Percentiles rank a stretch among this genome's conserved stretches.
phyloP scores from a whole-genome alignment of 2,797 vertebrate genomes.

The Sebastes cheni region DNA sequence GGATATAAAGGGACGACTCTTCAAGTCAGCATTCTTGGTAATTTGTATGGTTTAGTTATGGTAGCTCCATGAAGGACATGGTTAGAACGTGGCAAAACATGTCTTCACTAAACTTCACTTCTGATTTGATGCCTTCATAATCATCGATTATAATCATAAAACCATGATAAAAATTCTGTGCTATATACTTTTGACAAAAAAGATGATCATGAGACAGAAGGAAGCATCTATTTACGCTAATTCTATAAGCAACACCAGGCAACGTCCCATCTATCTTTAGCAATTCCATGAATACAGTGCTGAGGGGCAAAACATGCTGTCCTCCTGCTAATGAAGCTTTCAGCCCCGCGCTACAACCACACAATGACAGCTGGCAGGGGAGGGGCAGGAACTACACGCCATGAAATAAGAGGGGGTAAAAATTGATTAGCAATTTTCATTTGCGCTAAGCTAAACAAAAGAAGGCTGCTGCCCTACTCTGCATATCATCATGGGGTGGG shows the following conservation, averaged over 20 bases:
- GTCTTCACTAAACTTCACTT: background rate
- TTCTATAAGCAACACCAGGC: conserved; percentile 57
- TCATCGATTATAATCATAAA: background rate
- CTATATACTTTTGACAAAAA: conserved; percentile 3
- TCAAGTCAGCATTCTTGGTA: background rate
- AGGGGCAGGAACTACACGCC: conserved; percentile 91
- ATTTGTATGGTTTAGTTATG: background rate
- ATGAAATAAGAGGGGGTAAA: conserved; percentile 94
- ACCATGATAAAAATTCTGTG: background rate
- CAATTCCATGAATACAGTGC: conserved; percentile 83
- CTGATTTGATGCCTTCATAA: background rate
- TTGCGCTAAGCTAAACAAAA: conserved; percentile 90
- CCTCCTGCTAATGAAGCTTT: conserved; percentile 95
- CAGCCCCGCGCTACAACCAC: conserved; percentile 93
- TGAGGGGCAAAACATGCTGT: conserved; percentile 91
- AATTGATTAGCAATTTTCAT: conserved; percentile 94
- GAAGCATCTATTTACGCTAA: conserved; percentile 43
- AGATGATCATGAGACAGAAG: conserved; percentile 7
- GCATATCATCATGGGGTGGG: conserved; percentile 80
- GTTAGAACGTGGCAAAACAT: too few relatives aligned
- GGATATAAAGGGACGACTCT: background rate
- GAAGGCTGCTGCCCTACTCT: conserved; percentile 80
- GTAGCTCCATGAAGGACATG: background rate
- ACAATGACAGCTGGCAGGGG: conserved; percentile 96
- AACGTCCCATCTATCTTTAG: conserved; percentile 73